Conservation (phyloP, 2,888 invertebrate species). For the Nematopogon swammerdamellus region DNA sequence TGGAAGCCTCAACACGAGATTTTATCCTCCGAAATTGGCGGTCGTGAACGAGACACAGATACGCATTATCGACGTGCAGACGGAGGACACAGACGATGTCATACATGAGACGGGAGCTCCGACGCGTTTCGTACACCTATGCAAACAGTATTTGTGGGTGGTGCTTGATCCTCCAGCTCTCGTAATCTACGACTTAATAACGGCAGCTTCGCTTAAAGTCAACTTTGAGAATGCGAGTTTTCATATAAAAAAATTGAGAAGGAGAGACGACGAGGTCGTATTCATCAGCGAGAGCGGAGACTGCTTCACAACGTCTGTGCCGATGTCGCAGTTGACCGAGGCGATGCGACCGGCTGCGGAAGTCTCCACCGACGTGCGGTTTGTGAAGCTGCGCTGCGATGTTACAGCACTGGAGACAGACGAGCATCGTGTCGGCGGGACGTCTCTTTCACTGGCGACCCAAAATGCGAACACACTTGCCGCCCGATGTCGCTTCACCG, state of each 20-base stretch:
- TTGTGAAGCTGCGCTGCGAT: neutral
- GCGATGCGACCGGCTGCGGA: neutral
- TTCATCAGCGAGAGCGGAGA: neutral
- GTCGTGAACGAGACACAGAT: neutral
- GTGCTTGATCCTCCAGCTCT: neutral
- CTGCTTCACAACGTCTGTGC: neutral
- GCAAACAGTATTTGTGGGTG: neutral
- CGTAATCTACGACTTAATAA: neutral
- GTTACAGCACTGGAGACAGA: neutral
- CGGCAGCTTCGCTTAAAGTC: neutral
- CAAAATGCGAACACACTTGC: neutral
- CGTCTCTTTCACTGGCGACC: neutral
- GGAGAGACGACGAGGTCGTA: neutral
- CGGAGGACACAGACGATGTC: neutral
- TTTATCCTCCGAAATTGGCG: neutral
- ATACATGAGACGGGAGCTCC: neutral
- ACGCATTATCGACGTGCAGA: neutral
- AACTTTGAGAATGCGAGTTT: neutral
- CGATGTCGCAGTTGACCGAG: neutral
- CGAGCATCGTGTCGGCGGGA: neutral
- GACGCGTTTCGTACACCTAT: neutral
- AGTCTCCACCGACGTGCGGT: neutral
- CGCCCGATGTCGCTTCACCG: neutral
- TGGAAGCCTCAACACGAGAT: neutral
- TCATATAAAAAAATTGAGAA: neutral